Conservation (phyloP, 2,888 invertebrate species). For the Athalia cordata region DNA sequence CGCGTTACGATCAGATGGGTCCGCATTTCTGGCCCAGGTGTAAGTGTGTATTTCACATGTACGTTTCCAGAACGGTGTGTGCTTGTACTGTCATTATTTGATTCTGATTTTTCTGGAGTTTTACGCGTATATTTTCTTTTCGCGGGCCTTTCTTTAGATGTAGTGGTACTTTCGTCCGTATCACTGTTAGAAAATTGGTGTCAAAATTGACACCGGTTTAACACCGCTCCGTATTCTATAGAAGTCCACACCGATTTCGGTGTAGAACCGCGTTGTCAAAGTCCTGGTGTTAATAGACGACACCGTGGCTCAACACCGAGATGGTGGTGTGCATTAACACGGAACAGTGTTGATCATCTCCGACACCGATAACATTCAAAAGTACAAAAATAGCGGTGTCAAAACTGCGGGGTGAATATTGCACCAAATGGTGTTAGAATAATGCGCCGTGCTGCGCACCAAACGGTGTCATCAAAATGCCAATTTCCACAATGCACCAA, state of each 20-base stretch:
- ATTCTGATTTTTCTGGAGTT: too few relatives aligned
- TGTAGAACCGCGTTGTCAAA: not conserved
- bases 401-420: constrained; percentile 7
- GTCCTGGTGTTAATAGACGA: not conserved
- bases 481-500: too few relatives aligned
- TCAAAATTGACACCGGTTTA: constrained; percentile 16
- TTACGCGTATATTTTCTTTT: too few relatives aligned
- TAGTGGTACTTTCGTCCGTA: too few relatives aligned
- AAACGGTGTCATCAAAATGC: not conserved
- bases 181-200: not conserved
- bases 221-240: constrained; percentile 20
- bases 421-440: constrained; percentile 10
- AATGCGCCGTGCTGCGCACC: not conserved
- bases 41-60: too few relatives aligned
- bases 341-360: not conserved
- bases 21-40: too few relatives aligned
- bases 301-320: not conserved
- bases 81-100: too few relatives aligned
- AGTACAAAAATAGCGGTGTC: constrained; percentile 13
- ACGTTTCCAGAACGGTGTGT: too few relatives aligned
- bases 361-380: constrained; percentile 9
- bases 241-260: constrained; percentile 7
- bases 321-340: not conserved
- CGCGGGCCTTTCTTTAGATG: too few relatives aligned
- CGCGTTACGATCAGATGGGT: too few relatives aligned